Percentiles rank a stretch among this genome's conserved stretches.
These are phyloP conservation scores for Tortricodes alternella DNA, from an alignment of 2,888 invertebrate genomes.

Conservation along the genomic window DNA sequence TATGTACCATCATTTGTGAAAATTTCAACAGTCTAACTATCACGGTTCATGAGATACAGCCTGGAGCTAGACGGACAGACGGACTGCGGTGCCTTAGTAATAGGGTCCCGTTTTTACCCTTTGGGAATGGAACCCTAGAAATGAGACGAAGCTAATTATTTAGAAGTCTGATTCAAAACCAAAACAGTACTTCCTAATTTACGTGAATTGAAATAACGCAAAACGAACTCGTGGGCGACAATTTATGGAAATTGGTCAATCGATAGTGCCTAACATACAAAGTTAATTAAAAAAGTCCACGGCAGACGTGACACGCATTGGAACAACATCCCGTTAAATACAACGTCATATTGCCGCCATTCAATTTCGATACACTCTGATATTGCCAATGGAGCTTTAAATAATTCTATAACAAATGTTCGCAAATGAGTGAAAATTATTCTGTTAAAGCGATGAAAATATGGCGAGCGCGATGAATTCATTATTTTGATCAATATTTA, in stretches of 20 bases:
- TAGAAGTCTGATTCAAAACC: not conserved
- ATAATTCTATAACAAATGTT: conserved; percentile 56
- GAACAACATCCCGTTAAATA: conserved; percentile 56
- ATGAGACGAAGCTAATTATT: too few relatives aligned
- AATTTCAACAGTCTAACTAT: too few relatives aligned
- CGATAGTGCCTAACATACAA: conserved; percentile 38
- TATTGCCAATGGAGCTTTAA: conserved; percentile 52
- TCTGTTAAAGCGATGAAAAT: not conserved
- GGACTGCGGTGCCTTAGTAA: too few relatives aligned
- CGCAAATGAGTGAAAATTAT: conserved; percentile 29
- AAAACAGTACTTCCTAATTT: conserved; percentile 4
- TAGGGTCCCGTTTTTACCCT: too few relatives aligned
- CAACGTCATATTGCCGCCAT: conserved; percentile 45
- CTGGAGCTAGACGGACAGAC: too few relatives aligned
- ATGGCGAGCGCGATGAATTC: not conserved
- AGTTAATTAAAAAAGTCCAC: conserved; percentile 60
- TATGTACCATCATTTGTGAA: too few relatives aligned
- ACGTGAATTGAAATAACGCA: conserved; percentile 10
- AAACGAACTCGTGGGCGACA: conserved; percentile 10
- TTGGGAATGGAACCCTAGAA: too few relatives aligned
- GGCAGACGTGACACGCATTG: conserved; percentile 54
- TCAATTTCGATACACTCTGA: conserved; percentile 49
- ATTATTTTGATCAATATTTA: not conserved
- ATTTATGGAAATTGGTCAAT: conserved; percentile 32
- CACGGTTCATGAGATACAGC: too few relatives aligned